A percentile compares a stretch with the other conserved stretches of the same genome.
Evolutionary conservation across 2,888 invertebrate genomes (phyloP).

Genomic region (Escarpia spicata): DNA sequence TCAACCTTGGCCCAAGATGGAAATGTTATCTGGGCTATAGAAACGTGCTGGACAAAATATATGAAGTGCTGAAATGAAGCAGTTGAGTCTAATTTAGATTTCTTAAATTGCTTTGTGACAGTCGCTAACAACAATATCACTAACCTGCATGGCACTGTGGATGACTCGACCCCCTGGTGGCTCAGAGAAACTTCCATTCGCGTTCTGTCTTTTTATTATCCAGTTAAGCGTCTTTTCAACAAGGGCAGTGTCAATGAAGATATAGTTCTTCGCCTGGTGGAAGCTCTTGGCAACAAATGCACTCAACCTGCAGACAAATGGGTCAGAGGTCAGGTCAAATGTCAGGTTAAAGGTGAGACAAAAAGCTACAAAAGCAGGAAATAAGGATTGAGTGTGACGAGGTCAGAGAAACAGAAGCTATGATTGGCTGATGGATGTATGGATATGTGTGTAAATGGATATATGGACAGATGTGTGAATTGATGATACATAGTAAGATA

Average conservation of each 20-base stretch:
- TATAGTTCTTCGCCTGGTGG: conserved; percentile 76
- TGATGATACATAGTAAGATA: no score
- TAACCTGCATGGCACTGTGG: conserved; percentile 77
- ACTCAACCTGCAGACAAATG: conserved; percentile 74
- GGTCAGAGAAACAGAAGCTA: background rate
- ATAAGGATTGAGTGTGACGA: background rate
- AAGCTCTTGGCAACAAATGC: conserved; percentile 86
- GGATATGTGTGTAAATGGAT: background rate
- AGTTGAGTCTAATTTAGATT: no score
- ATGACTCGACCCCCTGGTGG: conserved; percentile 73
- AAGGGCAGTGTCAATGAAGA: conserved; percentile 76
- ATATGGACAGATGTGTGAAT: background rate
- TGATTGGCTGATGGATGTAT: background rate
- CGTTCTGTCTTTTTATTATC: conserved; percentile 78
- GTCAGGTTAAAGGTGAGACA: background rate
- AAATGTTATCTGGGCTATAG: no score
- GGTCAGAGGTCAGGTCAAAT: background rate
- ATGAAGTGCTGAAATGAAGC: no score
- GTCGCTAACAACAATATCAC: background rate
- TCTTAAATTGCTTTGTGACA: no score
- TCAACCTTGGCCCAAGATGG: no score
- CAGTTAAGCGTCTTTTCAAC: conserved; percentile 78
- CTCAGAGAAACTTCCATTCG: conserved; percentile 80
- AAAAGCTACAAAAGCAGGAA: background rate
- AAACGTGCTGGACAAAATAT: no score